Percentiles rank a stretch among this genome's conserved stretches.
These are phyloP conservation scores for Pandion haliaetus DNA, from an alignment of 2,113 vertebrate species.

Conservation along the genomic window DNA sequence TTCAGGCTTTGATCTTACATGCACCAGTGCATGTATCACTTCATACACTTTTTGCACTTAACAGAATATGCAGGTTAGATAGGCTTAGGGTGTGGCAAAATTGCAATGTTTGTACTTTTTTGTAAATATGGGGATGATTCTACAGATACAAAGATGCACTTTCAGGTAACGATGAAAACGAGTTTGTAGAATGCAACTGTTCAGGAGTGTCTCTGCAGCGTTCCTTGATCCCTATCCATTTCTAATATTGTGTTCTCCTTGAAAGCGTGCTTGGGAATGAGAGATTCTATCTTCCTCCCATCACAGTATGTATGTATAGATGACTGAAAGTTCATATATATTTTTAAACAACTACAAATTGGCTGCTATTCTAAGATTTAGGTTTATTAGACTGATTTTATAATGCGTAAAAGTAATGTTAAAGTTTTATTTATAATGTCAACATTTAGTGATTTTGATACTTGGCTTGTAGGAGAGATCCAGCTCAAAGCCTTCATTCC, in stretches of 20 bases:
- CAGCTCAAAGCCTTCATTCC: neutral
- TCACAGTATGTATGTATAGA: neutral
- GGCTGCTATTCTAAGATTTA: slow-evolving; percentile 31
- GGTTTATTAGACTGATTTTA: neutral
- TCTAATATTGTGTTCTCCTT: neutral
- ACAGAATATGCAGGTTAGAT: neutral
- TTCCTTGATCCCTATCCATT: neutral
- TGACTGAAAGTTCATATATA: neutral
- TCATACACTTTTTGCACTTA: slow-evolving; percentile 32
- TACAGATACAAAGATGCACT: slow-evolving; percentile 41
- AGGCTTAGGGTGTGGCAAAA: neutral
- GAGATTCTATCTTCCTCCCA: neutral
- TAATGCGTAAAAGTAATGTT: neutral
- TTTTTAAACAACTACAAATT: slow-evolving; percentile 1
- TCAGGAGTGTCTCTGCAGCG: neutral
- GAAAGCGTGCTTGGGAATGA: neutral
- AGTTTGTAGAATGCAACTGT: neutral
- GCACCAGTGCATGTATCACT: neutral
- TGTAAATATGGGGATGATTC: slow-evolving; percentile 45
- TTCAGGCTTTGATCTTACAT: neutral
- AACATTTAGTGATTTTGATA: neutral
- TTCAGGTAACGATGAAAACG: neutral
- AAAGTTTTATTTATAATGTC: slow-evolving; percentile 30
- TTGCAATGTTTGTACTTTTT: slow-evolving; percentile 23
- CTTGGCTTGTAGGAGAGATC: neutral